Conservation (phyloP, 1,140 invertebrate species). For the Nixonia krombeini region DNA sequence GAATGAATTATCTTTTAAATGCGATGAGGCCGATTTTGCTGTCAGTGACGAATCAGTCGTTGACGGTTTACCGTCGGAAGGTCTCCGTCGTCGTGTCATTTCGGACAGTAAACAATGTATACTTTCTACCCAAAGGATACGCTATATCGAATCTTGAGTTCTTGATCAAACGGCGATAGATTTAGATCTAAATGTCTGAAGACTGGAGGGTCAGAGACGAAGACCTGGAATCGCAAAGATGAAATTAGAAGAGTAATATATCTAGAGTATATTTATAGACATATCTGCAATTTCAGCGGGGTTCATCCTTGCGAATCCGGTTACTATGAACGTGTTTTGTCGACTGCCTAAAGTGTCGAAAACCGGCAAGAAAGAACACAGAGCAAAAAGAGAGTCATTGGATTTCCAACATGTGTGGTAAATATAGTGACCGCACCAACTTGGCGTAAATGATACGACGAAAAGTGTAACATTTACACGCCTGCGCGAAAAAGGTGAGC, state of each 20-base stretch:
- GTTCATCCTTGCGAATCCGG: constrained; percentile 23
- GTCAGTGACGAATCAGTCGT: constrained; percentile 62
- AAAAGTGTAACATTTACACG: too few species aligned
- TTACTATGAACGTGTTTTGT: not conserved
- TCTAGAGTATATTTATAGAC: constrained; percentile 12
- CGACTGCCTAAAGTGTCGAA: not conserved
- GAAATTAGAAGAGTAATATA: constrained; percentile 17
- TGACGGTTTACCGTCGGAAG: constrained; percentile 59
- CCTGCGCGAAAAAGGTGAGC: too few species aligned
- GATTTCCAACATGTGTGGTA: too few species aligned
- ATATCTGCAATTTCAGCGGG: constrained; percentile 22
- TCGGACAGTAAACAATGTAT: constrained; percentile 26
- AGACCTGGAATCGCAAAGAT: constrained; percentile 24
- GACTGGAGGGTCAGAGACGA: constrained; percentile 9
- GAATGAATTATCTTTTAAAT: constrained; percentile 20
- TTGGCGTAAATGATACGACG: too few species aligned
- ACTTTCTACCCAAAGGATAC: constrained; percentile 37
- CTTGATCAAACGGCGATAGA: constrained; percentile 21
- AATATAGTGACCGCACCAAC: too few species aligned
- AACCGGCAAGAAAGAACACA: not conserved
- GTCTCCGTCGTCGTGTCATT: constrained; percentile 50
- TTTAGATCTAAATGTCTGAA: constrained; percentile 12
- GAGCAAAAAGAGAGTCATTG: too few species aligned
- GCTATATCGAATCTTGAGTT: constrained; percentile 47
- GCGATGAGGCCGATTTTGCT: constrained; percentile 34